A percentile compares a stretch with the other conserved stretches of the same genome.
Conservation (phyloP, 2,888 invertebrate species). For the Ormyrus pomaceus region DNA sequence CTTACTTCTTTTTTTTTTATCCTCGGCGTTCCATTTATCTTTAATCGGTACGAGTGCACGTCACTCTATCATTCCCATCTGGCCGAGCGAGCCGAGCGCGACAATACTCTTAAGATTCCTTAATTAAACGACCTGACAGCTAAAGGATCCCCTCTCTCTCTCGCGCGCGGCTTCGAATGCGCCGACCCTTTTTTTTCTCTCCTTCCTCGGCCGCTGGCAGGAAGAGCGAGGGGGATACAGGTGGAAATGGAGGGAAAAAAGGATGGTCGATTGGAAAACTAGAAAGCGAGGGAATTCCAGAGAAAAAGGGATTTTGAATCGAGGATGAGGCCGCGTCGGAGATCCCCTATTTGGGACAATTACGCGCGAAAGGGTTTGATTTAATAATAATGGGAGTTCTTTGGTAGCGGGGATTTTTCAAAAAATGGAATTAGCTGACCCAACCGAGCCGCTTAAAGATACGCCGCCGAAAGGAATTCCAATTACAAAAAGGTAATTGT, state of each 20-base stretch:
- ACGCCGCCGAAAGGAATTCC: background rate
- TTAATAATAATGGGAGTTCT: background rate
- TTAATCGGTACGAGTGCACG: slow-evolving; percentile 45
- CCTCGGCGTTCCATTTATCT: slow-evolving; percentile 50
- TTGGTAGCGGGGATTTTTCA: background rate
- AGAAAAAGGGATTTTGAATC: slow-evolving; percentile 32
- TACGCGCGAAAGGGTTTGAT: slow-evolving; percentile 20
- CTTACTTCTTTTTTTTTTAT: slow-evolving; percentile 6
- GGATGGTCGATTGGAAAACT: background rate
- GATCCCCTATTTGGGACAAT: slow-evolving; percentile 18
- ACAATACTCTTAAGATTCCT: slow-evolving; percentile 65
- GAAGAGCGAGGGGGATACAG: background rate
- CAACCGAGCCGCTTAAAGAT: background rate
- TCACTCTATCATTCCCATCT: slow-evolving; percentile 60
- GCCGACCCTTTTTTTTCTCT: slow-evolving; percentile 60
- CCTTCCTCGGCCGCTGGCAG: background rate
- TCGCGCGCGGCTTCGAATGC: slow-evolving; percentile 58
- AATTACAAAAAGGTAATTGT: too few relatives aligned
- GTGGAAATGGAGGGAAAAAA: slow-evolving; percentile 9
- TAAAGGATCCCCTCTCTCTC: slow-evolving; percentile 60
- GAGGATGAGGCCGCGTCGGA: slow-evolving; percentile 2
- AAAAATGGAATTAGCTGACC: too few relatives aligned
- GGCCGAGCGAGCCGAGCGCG: slow-evolving; percentile 33
- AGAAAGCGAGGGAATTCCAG: slow-evolving; percentile 3
- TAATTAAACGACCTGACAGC: slow-evolving; percentile 73